Conservation (phyloP, 23 tunicate species). For the Ciona savignyi region DNA sequence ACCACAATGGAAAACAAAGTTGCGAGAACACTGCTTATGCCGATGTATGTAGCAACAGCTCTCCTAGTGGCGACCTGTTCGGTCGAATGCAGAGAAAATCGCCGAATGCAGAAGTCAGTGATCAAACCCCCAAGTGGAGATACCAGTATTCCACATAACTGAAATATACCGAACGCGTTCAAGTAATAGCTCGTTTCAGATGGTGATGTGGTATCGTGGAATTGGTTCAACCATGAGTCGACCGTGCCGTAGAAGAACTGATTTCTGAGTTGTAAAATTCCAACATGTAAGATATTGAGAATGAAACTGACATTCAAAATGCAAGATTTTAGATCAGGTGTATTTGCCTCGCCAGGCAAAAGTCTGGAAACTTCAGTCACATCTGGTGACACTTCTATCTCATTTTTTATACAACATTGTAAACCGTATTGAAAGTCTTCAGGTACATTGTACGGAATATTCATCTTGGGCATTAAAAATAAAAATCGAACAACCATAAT, state of each 20-base stretch:
- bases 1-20: not conserved
- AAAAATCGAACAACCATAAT: not conserved
- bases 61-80: not conserved
- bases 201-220: not conserved
- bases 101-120: not conserved
- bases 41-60: not conserved
- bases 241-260: not conserved
- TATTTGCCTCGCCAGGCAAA: not conserved
- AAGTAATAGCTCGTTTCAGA: not conserved
- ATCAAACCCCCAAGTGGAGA: not conserved
- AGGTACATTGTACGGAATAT: not conserved
- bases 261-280: not conserved
- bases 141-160: not conserved
- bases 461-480: not conserved
- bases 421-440: not conserved
- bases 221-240: not conserved
- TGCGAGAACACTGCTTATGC: not conserved
- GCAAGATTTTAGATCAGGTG: not conserved
- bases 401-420: not conserved
- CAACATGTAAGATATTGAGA: not conserved
- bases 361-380: not conserved
- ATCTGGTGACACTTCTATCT: not conserved
- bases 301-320: not conserved
- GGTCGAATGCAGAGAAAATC: not conserved
- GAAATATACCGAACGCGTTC: not conserved